Conservation (phyloP, 2,888 invertebrate species). For the Polia nebulosa region DNA sequence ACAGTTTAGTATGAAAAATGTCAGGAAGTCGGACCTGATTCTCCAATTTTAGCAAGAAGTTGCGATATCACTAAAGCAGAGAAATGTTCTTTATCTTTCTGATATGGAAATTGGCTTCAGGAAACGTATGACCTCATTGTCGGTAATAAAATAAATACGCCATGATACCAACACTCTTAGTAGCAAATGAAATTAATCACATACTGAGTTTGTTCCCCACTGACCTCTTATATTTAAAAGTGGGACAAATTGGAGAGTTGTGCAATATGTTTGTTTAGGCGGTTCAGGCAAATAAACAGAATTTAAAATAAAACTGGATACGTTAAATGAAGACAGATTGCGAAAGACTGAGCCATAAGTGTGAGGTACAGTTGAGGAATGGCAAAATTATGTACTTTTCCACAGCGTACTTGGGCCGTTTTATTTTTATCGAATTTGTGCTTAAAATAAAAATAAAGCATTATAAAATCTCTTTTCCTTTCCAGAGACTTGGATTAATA, state of each 20-base stretch:
- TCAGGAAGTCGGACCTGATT: no score
- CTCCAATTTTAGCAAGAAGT: no score
- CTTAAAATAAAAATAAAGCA: no score
- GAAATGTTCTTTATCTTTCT: constrained; percentile 9
- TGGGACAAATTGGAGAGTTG: constrained; percentile 17
- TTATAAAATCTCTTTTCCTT: neutral
- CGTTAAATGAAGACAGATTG: neutral
- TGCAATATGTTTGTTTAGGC: constrained; percentile 11
- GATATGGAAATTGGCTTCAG: constrained; percentile 9
- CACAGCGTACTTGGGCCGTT: neutral
- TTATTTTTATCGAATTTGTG: neutral
- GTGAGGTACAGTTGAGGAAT: neutral
- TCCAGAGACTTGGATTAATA: neutral
- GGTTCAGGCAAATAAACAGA: neutral
- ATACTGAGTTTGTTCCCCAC: constrained; percentile 6
- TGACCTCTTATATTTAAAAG: constrained; percentile 32
- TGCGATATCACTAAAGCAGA: neutral
- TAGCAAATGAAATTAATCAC: constrained; percentile 19
- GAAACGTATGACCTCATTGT: constrained; percentile 31
- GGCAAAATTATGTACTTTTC: neutral
- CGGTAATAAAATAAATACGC: constrained; percentile 12
- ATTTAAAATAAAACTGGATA: neutral
- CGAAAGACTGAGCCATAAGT: neutral
- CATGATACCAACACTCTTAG: neutral
- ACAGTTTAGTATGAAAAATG: neutral